Base-by-base conservation (phyloP, 2,888 invertebrate genomes). In the Neoitamus cyanurus region DNA sequence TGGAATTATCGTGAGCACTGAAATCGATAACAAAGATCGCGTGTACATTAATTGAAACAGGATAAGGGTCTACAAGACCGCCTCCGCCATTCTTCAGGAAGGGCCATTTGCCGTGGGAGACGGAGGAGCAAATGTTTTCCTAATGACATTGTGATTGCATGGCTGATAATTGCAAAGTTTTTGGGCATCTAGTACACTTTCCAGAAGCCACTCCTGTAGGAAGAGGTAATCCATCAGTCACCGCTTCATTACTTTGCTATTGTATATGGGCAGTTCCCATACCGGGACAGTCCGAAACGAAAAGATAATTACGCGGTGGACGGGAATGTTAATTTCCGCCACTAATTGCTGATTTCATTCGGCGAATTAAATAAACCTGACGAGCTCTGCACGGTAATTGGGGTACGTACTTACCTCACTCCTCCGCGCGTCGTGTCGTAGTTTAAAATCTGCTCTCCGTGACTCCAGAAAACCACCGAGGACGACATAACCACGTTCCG, bases 381-480 rank as follows among this genome's bases (percentile, higher is more conserved):
- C 9, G 58, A 58, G 58, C 15, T 58, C 20, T 58, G 25, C 25
- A 9, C 25, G 0, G 28, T 34, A 73, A 73, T 73, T 20, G 31
- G 34, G 36, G 28, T 42, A 25, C 11, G 68, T 36, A 68, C 88
- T 88, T 86, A 92, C 92, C 92, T 92, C 31, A 93, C 92, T 5
- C 93, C 93, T 31, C 93, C 93, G 80, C 93, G 89, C 13, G 92
- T 92, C 11, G 92, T 92, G 88, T 93, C 93, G 87, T 92, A 92
- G 89, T 93, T 93, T 87, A 93, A 91, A 86, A 92, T 89, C 87
- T 92, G 89, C 84, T 92, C 92, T 73, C 91, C 92, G 87, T 93
- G 93, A 82, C 92, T 92, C 93, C 93, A 93, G 87, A 89, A 92
- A 0, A 93, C 92, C 86, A 92, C 93, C 3, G 92, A 92, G 70